Percentiles rank a stretch among this genome's conserved stretches.
Evolutionary conservation across 2,797 vertebrate species (phyloP).

Genomic region (Danio aesculapii): DNA sequence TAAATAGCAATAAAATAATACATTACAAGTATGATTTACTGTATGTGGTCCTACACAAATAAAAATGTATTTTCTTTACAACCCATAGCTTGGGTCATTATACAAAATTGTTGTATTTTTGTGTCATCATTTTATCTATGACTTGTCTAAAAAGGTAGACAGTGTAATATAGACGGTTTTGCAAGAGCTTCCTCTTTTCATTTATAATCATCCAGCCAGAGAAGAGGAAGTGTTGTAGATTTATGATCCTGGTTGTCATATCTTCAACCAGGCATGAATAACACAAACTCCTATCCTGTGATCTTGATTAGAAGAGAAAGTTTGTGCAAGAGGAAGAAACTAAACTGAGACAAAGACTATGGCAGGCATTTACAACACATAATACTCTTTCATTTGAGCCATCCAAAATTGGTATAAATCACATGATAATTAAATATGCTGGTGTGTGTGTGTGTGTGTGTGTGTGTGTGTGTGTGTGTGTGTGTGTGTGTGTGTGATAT

Average conservation of each 20-base stretch:
- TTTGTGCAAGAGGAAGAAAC: slow-evolving; percentile 5
- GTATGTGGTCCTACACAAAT: background rate
- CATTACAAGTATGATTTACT: background rate
- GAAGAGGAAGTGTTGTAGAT: slow-evolving; percentile 20
- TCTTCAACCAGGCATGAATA: slow-evolving; percentile 57
- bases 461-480: no score
- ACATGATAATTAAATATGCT: background rate
- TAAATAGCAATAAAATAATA: no score
- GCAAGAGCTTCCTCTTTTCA: slow-evolving; percentile 15
- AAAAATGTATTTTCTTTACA: background rate
- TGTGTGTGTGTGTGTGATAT: no score
- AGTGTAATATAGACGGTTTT: slow-evolving; percentile 5
- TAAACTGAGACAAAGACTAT: slow-evolving; percentile 14
- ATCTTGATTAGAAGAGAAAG: slow-evolving; percentile 39
- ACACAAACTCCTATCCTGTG: slow-evolving; percentile 42
- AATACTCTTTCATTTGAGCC: background rate
- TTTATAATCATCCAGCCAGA: slow-evolving; percentile 31
- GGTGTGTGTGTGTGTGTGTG: no score
- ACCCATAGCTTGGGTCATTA: background rate
- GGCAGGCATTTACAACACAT: background rate
- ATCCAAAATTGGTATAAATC: background rate
- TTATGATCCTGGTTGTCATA: slow-evolving; percentile 40
- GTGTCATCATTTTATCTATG: background rate
- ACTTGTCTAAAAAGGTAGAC: background rate
- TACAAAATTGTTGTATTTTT: background rate